Percentiles rank a stretch among this genome's conserved stretches.
Conservation (phyloP, 2,888 invertebrate species). For the Drosophila mettleri region DNA sequence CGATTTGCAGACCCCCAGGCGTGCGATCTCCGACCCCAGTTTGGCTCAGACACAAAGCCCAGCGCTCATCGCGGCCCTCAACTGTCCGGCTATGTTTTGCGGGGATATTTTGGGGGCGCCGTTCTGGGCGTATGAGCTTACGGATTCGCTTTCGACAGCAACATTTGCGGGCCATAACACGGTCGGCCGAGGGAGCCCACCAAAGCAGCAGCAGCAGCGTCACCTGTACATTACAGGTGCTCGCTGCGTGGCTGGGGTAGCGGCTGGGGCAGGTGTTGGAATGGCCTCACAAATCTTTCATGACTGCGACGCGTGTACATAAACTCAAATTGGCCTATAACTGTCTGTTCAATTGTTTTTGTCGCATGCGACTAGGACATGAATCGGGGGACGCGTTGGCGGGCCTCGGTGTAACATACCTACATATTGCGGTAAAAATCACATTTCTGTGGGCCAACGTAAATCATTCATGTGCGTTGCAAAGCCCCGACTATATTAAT, state of each 20-base stretch:
- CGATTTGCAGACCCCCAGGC: constrained; percentile 5
- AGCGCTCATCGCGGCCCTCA: constrained; percentile 20
- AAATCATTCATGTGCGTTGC: constrained; percentile 76
- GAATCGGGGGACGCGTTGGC: neutral
- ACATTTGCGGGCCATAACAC: constrained; percentile 78
- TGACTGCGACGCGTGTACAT: constrained; percentile 75
- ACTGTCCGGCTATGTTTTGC: constrained; percentile 32
- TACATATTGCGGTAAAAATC: constrained; percentile 80
- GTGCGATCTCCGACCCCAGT: constrained; percentile 4
- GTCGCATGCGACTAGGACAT: constrained; percentile 39
- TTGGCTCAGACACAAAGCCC: constrained; percentile 9
- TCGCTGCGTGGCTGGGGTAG: constrained; percentile 30
- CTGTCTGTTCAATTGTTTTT: constrained; percentile 80
- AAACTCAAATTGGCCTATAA: constrained; percentile 79
- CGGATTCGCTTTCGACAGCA: constrained; percentile 74
- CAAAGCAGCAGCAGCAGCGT: constrained; percentile 28
- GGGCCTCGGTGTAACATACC: constrained; percentile 40
- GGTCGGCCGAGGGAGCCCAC: constrained; percentile 51
- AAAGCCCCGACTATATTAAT: constrained; percentile 71
- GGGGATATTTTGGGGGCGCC: constrained; percentile 2
- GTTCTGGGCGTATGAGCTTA: constrained; percentile 47
- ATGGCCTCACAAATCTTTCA: constrained; percentile 73
- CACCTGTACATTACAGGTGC: constrained; percentile 49
- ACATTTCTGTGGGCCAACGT: constrained; percentile 69
- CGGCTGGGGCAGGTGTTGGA: constrained; percentile 8